Evolutionary conservation across 2,797 vertebrate species (phyloP), one percentile per base, ranked within the genome.

Genomic region (Silurus lanzhouensis): DNA sequence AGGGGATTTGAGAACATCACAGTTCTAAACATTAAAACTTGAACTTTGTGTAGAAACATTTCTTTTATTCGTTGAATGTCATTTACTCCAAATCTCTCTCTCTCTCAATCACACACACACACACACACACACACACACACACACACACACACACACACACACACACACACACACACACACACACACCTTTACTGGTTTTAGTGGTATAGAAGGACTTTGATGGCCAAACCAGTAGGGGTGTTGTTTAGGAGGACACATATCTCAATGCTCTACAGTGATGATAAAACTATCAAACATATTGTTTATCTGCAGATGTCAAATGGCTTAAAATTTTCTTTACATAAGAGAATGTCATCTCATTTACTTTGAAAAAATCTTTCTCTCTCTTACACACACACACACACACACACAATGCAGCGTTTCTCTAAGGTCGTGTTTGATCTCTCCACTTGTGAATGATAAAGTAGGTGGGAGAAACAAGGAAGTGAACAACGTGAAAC

Each of bases 391-490:
- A n/a, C 20, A 27, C 64, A 67, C 64, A 67, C 64, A 19, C 57
- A 46, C 57, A 60, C 19, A 60, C 58, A 58, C 57, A 48, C 76
- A 27, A 72, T 68, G 68, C 77, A 52, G 61, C 22, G 75, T 71
- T 82, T 68, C 82, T 83, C 77, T 55, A 70, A 84, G 44, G 31
- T 55, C 6, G 27, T 58, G 77, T 89, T 90, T 90, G 89, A 91
- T 90, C 81, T 81, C 20, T 22, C 12, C 79, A 83, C 71, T 85
- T 81, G 81, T 67, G 84, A 77, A 85, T 83, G 60, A 87, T 85
- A 86, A 87, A 90, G 86, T 80, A 89, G 88, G 84, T 86, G 84
- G 83, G 71, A 86, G 82, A 87, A 85, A 89, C 87, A 76, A 79
- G 80, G 71, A 83, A 67, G 70, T 55, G 63, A 55, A 88, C 76